phyloP scores from a whole-genome alignment of 1,140 invertebrate species.

The Dreissena rostriformis region DNA sequence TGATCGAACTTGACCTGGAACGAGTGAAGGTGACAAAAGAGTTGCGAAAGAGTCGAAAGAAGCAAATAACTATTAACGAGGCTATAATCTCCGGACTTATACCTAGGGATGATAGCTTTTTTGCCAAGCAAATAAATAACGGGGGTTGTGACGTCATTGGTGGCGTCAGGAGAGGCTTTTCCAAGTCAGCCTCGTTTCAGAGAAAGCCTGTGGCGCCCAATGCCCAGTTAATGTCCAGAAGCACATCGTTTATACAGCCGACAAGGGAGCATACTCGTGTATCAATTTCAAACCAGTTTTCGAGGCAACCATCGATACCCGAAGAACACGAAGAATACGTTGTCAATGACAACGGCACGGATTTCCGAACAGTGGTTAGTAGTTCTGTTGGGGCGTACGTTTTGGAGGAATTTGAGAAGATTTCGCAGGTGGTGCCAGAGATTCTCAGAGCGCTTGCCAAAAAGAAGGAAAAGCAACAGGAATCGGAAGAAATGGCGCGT shows the following conservation, averaged over 20 bases:
- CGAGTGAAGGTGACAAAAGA: conserved; percentile 66
- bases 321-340: conserved; percentile 7
- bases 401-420: conserved; percentile 66
- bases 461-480: conserved; percentile 55
- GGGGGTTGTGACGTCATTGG: neutral
- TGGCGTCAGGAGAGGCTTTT: neutral
- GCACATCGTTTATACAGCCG: conserved; percentile 19
- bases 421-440: conserved; percentile 69
- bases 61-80: conserved; percentile 60
- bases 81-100: conserved; percentile 34
- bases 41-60: conserved; percentile 61
- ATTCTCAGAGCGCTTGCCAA: conserved; percentile 66
- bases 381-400: conserved; percentile 64
- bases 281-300: conserved; percentile 35
- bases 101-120: conserved; percentile 1
- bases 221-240: neutral
- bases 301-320: conserved; percentile 18
- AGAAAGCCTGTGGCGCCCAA: conserved; percentile 23
- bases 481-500: conserved; percentile 42
- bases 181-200: conserved; percentile 25
- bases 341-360: neutral
- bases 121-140: neutral
- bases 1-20: conserved; percentile 66
- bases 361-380: neutral
- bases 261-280: neutral